These are phyloP conservation scores for Calidris pugnax DNA, from an alignment of 2,113 vertebrate genomes.

Conservation along the genomic window DNA sequence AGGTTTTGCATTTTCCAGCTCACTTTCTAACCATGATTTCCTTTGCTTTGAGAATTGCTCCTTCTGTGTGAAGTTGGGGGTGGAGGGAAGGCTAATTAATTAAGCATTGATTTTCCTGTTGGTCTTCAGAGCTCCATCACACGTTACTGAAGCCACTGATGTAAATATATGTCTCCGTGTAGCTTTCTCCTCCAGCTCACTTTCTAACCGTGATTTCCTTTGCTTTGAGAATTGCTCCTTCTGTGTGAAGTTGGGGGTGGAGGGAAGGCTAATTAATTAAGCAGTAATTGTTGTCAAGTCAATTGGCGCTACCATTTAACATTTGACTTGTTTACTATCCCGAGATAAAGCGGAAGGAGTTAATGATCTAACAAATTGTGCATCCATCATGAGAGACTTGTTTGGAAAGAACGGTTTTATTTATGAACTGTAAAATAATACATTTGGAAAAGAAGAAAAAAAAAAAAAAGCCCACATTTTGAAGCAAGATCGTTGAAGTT, in stretches of 20 bases:
- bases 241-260: conserved; percentile 32
- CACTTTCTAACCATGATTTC: no score
- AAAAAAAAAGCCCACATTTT: neutral
- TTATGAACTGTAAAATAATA: conserved; percentile 55
- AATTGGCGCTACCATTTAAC: conserved; percentile 39
- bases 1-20: neutral
- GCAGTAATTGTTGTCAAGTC: conserved; percentile 59
- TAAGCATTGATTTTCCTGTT: neutral
- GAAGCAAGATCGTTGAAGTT: neutral
- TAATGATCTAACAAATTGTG: conserved; percentile 67
- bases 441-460: neutral
- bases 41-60: no score
- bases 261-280: conserved; percentile 66
- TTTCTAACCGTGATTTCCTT: neutral
- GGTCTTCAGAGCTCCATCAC: neutral
- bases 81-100: no score
- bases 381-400: conserved; percentile 44
- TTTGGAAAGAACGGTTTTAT: conserved; percentile 28
- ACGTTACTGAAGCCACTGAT: accelerated
- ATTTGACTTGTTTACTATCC: conserved; percentile 63
- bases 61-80: no score
- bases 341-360: conserved; percentile 48
- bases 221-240: neutral
- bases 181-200: neutral
- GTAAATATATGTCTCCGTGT: accelerated